These are phyloP conservation scores for Micronycteris hirsuta DNA, from an alignment of 2,113 vertebrate genomes.

Conservation along the genomic window DNA sequence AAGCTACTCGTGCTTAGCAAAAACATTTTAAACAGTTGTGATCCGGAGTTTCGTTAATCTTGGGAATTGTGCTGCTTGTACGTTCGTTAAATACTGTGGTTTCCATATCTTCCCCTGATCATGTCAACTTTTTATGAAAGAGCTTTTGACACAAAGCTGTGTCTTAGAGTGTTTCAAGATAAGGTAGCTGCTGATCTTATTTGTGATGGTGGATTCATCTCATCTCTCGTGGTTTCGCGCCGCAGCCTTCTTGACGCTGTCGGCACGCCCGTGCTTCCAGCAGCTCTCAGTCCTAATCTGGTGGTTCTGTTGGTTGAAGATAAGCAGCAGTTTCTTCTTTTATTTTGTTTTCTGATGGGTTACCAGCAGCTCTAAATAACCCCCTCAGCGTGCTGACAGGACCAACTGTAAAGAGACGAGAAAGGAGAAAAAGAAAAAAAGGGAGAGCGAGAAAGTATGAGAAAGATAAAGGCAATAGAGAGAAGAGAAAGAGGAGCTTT, in stretches of 20 bases:
- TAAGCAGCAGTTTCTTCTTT: slow-evolving; percentile 39
- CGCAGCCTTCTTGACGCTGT: background rate
- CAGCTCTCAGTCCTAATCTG: slow-evolving; percentile 15
- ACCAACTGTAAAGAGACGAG: background rate
- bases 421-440: background rate
- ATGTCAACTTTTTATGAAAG: background rate
- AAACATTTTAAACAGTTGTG: slow-evolving; percentile 5
- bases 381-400: background rate
- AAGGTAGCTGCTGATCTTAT: slow-evolving; percentile 34
- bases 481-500: background rate
- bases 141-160: background rate
- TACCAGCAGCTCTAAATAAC: background rate
- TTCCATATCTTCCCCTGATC: slow-evolving; percentile 19
- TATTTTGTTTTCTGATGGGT: background rate
- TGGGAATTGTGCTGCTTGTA: background rate
- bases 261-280: background rate
- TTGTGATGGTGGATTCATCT: slow-evolving; percentile 3
- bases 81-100: background rate
- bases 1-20: slow-evolving; percentile 19
- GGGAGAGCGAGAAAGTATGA: background rate
- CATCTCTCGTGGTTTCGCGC: background rate
- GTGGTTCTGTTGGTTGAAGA: slow-evolving; percentile 39
- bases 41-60: slow-evolving; percentile 42
- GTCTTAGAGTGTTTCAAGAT: background rate
- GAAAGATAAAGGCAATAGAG: background rate